Base-by-base conservation (phyloP, 1,140 invertebrate genomes). In the Antheraea pernyi region DNA sequence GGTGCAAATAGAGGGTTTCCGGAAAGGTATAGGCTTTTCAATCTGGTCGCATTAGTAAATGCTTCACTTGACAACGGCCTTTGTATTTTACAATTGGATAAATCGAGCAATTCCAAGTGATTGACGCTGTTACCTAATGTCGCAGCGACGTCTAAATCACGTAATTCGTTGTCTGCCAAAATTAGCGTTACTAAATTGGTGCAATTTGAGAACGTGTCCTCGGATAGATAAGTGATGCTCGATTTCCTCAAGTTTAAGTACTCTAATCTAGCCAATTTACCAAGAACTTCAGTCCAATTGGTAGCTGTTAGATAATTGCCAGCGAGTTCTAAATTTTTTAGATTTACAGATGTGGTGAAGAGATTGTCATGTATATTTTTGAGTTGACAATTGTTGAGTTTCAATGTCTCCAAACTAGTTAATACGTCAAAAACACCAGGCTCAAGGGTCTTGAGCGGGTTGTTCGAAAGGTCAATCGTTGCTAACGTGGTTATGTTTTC, bases 61-160 rank as follows among this genome's bases (percentile, higher is more conserved):
- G 95, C 94, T 77, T 95, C 94, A 63, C 95, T 95, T 1, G 95
- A 94, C 62, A 96, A 83, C 3, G 94, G 94, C 48, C 95, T 94
- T 67, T 93, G 93, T n/a, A 96, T 93, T 80, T 94, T 94, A 76
- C 95, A 96, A 73, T 96, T 94, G 0, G 95, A 95, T 48, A 96
- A 81, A 86, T 96, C 95, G 19, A 96, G 81, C n/a, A 94, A 93
- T 77, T 95, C 95, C 53, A 96, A 89, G 75, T 94, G 95, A 67
- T 94, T 93, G 53, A 96, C 84, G 84, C 95, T 95, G 65, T 94
- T 93, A 0, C 95, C 95, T 10, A 96, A 89, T 2, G 95, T 95
- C 13, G 93, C 93, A 3, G 93, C 94, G 6, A 96, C 94, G 69
- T 96, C 95, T 19, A 96, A 86, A 73, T 95, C 94, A 48, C 88